phyloP scores from a whole-genome alignment of 2,113 vertebrate genomes.

The Eudyptes chrysolophus region DNA sequence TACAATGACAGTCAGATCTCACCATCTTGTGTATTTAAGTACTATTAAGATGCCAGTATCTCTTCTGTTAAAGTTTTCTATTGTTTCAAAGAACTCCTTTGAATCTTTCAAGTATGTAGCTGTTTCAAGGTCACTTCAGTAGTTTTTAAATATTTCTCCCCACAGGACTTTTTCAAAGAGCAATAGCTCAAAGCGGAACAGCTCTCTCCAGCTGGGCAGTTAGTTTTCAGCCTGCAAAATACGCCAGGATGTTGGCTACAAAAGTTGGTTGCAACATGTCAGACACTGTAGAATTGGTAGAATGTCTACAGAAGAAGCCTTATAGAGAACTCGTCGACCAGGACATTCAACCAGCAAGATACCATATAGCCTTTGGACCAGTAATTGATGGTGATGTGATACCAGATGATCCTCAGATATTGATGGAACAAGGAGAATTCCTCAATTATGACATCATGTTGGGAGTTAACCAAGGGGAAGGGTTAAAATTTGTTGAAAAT shows the following conservation, averaged over 20 bases:
- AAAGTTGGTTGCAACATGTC: constrained; percentile 97
- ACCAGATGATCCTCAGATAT: constrained; percentile 96
- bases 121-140: constrained; percentile 62
- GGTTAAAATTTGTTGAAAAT: constrained; percentile 96
- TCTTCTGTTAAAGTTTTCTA: background rate
- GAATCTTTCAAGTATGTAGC: constrained; percentile 20
- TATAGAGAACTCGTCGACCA: constrained; percentile 98
- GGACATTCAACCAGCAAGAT: constrained; percentile 97
- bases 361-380: constrained; percentile 98
- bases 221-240: constrained; percentile 97
- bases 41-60: background rate
- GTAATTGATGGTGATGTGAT: constrained; percentile 99
- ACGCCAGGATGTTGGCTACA: constrained; percentile 92
- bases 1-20: background rate
- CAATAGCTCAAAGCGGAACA: constrained; percentile 97
- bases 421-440: constrained; percentile 99
- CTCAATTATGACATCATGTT: constrained; percentile 99
- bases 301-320: constrained; percentile 95
- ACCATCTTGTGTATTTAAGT: background rate
- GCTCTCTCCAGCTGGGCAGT: constrained; percentile 98
- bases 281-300: constrained; percentile 93
- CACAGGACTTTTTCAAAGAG: constrained; percentile 96
- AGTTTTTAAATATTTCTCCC: constrained; percentile 58
- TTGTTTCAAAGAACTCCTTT: constrained; percentile 32
- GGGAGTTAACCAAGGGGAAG: constrained; percentile 97